These are phyloP conservation scores for Myodes glareolus DNA, from an alignment of 2,113 vertebrate species.

Conservation along the genomic window DNA sequence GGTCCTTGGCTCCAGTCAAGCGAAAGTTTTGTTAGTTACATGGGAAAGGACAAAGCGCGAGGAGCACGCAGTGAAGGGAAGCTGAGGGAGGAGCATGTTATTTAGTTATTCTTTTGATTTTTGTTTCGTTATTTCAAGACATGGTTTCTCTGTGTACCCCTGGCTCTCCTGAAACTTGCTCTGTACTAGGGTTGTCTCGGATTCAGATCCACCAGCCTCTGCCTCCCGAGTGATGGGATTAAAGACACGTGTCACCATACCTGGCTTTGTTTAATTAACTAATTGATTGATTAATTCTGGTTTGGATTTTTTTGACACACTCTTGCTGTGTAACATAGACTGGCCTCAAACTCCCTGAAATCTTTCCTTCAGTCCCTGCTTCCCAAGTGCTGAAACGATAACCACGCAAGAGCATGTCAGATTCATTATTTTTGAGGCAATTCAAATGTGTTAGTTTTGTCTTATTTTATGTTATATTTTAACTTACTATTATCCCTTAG, in stretches of 20 bases:
- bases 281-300: background rate
- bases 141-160: background rate
- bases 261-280: background rate
- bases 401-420: background rate
- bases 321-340: background rate
- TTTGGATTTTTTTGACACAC: background rate
- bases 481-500: too few species aligned
- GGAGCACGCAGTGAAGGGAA: background rate
- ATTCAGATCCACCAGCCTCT: background rate
- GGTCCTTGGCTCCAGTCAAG: background rate
- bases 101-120: background rate
- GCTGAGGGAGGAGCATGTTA: too few species aligned
- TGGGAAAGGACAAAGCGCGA: fast-evolving
- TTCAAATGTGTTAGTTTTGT: too few species aligned
- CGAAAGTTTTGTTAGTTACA: background rate
- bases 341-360: background rate
- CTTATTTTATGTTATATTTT: too few species aligned
- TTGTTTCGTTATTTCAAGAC: background rate
- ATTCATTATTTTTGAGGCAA: background rate
- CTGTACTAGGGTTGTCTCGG: background rate
- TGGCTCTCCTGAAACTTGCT: background rate
- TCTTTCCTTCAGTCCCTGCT: background rate
- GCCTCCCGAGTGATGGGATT: background rate
- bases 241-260: background rate
- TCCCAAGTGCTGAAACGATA: background rate